These are phyloP conservation scores for Aphaenogaster rudis DNA, from an alignment of 1,140 invertebrate genomes.

Conservation along the genomic window DNA sequence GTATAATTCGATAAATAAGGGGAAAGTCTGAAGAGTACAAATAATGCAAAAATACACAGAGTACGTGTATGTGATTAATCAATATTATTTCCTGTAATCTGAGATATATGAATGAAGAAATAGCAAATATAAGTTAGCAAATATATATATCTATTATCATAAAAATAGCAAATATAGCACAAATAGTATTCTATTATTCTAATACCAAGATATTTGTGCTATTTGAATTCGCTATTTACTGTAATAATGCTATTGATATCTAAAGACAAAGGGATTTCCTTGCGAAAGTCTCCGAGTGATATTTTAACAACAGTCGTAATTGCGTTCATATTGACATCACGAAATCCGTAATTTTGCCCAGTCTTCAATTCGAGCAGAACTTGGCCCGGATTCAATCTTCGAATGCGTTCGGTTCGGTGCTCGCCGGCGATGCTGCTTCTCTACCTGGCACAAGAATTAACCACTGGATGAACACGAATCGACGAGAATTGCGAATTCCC, in stretches of 20 bases:
- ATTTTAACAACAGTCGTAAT: not conserved
- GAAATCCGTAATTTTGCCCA: not conserved
- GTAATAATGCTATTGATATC: not conserved
- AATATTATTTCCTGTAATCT: not conserved
- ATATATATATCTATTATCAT: not conserved
- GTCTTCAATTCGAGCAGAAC: conserved; percentile 23
- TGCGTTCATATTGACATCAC: not conserved
- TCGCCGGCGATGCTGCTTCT: conserved; percentile 2
- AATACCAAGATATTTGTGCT: not conserved
- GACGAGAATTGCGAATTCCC: conserved; percentile 55
- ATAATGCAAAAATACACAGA: not conserved
- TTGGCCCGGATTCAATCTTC: conserved; percentile 10
- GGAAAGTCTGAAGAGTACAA: not conserved
- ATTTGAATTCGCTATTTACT: not conserved
- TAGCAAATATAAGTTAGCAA: not conserved
- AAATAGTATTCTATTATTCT: not conserved
- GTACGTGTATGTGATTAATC: not conserved
- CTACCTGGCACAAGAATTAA: conserved; percentile 42
- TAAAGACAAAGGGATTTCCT: not conserved
- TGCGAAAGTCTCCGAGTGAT: not conserved
- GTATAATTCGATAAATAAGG: not conserved
- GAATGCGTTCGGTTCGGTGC: not conserved
- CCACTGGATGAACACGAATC: conserved; percentile 43
- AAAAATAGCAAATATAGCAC: too few species aligned
- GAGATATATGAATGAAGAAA: not conserved